phyloP scores from a whole-genome alignment of 2,888 invertebrate species.

The Melipona beecheii region DNA sequence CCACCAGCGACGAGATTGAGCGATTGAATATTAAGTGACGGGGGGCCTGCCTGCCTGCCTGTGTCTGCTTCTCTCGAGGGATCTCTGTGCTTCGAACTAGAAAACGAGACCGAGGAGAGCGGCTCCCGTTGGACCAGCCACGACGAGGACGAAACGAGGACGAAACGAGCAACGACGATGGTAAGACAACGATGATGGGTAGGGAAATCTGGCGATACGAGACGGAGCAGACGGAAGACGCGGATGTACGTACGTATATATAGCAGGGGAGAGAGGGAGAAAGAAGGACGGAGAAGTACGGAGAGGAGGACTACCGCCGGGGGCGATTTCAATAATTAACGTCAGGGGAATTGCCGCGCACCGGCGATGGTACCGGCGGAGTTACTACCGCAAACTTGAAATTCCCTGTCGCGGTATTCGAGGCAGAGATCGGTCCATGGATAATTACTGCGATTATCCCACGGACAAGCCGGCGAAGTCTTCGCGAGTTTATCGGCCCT shows the following conservation, averaged over 20 bases:
- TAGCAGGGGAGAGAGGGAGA: background rate
- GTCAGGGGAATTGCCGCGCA: conserved; percentile 75
- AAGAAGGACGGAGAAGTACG: conserved; percentile 20
- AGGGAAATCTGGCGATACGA: background rate
- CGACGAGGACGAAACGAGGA: conserved; percentile 11
- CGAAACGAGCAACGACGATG: background rate
- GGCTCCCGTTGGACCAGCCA: background rate
- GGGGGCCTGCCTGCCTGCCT: too few relatives aligned
- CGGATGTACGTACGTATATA: too few relatives aligned
- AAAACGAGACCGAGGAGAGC: conserved; percentile 58
- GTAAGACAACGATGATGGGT: background rate
- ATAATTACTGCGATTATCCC: conserved; percentile 71
- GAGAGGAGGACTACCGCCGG: conserved; percentile 61
- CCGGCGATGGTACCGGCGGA: conserved; percentile 56
- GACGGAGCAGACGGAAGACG: conserved; percentile 1
- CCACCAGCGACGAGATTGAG: conserved; percentile 60
- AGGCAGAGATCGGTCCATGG: conserved; percentile 53
- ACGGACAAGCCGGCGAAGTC: conserved; percentile 49
- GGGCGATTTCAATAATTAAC: conserved; percentile 79
- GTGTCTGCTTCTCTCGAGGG: conserved; percentile 51
- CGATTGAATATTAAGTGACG: conserved; percentile 78
- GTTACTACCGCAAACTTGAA: conserved; percentile 68
- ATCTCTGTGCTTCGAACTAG: conserved; percentile 62
- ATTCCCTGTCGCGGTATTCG: conserved; percentile 68
- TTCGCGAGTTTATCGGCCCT: conserved; percentile 37